phyloP scores from a whole-genome alignment of 2,797 vertebrate genomes.

The Kryptolebias ocellatus region DNA sequence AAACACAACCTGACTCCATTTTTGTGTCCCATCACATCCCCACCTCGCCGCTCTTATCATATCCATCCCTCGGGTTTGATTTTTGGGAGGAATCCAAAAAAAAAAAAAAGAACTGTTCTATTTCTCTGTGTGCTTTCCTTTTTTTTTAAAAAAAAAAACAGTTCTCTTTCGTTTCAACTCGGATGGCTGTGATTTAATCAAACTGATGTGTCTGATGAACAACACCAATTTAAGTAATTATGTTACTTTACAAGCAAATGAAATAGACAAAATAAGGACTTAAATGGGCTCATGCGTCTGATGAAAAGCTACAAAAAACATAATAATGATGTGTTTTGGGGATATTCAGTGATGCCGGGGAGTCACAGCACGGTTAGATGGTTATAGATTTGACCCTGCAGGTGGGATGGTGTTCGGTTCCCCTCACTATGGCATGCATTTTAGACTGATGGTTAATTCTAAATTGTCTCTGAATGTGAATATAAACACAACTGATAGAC shows the following conservation, averaged over 20 bases:
- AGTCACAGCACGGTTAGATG: background rate
- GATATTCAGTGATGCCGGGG: background rate
- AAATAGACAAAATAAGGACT: constrained; percentile 21
- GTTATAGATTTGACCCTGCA: background rate
- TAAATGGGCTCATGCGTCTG: too few relatives aligned
- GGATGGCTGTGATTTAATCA: constrained; percentile 55
- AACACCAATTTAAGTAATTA: constrained; percentile 31
- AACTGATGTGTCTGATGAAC: constrained; percentile 47
- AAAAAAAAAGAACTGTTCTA: constrained; percentile 14
- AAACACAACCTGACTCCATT: constrained; percentile 48
- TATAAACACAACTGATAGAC: too few relatives aligned
- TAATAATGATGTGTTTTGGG: too few relatives aligned
- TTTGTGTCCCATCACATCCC: constrained; percentile 29
- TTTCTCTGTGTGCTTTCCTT: background rate
- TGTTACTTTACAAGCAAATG: constrained; percentile 40
- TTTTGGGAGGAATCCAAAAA: constrained; percentile 51
- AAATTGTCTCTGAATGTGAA: background rate
- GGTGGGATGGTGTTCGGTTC: background rate
- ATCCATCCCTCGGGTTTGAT: constrained; percentile 37
- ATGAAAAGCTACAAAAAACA: too few relatives aligned
- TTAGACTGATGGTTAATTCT: background rate
- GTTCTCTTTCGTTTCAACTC: constrained; percentile 45
- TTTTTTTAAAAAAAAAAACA: constrained; percentile 3
- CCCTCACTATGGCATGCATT: too few relatives aligned
- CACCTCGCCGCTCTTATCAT: constrained; percentile 42